Percentiles rank a stretch among this genome's conserved stretches.
phyloP scores from a whole-genome alignment of 2,888 invertebrate genomes.

The Nymphalis urticae region DNA sequence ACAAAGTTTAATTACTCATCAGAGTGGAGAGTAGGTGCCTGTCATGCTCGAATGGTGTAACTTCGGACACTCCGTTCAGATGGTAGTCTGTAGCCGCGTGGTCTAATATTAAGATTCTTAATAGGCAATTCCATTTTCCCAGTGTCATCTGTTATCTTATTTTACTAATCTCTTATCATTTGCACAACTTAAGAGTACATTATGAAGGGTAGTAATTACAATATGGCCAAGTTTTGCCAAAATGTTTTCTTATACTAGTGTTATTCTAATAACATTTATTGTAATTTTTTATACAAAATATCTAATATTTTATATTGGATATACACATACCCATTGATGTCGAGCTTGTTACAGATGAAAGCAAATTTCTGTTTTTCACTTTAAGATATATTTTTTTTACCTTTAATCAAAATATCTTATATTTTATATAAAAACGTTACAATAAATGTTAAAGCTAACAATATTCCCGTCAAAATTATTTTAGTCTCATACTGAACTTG shows the following conservation, averaged over 20 bases:
- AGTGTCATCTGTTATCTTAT: slow-evolving; percentile 1
- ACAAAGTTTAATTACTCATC: slow-evolving; percentile 62
- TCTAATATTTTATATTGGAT: not conserved
- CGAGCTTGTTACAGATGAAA: not conserved
- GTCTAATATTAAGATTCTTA: not conserved
- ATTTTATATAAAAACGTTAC: too few species aligned
- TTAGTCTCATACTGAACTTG: not conserved
- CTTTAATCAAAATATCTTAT: too few species aligned
- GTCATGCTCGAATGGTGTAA: slow-evolving; percentile 37
- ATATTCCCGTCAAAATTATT: too few species aligned
- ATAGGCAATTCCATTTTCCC: slow-evolving; percentile 13
- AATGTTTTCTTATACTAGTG: not conserved
- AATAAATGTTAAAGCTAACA: too few species aligned
- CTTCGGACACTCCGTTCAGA: slow-evolving; percentile 28
- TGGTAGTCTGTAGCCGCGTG: slow-evolving; percentile 1
- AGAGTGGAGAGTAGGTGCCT: slow-evolving; percentile 39
- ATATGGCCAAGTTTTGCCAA: not conserved
- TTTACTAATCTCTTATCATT: not conserved
- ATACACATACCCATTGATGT: not conserved
- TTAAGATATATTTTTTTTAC: not conserved
- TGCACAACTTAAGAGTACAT: not conserved
- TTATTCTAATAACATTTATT: not conserved
- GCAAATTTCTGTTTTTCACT: not conserved
- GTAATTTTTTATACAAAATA: too few species aligned
- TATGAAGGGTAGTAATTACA: too few species aligned